Evolutionary conservation across 2,113 vertebrate genomes (phyloP).

Genomic region (Lepisosteus oculatus): DNA sequence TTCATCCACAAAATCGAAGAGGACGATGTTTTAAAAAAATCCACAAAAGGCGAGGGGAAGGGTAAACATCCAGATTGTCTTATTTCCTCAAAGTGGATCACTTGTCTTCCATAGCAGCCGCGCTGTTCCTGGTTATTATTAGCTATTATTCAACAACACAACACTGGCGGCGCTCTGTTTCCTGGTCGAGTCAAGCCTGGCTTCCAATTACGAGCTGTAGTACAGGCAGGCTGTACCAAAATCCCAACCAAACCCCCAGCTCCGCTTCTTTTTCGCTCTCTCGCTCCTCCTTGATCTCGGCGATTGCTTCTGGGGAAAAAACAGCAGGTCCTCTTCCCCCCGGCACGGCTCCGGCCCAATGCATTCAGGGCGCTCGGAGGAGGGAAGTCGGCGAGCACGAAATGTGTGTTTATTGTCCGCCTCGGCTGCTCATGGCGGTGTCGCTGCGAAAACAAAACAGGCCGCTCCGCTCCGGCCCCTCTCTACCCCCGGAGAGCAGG

Average conservation of each 20-base stretch:
- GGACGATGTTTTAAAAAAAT: constrained; percentile 9
- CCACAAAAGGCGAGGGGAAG: constrained; percentile 7
- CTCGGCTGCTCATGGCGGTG: constrained; percentile 54
- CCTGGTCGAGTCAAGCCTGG: constrained; percentile 11
- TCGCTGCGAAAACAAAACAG: constrained; percentile 62
- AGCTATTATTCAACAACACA: constrained; percentile 32
- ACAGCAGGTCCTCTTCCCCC: not conserved
- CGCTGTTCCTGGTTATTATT: constrained; percentile 6
- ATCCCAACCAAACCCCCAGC: constrained; percentile 32
- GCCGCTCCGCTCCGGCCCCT: constrained; percentile 41
- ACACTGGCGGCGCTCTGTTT: constrained; percentile 34
- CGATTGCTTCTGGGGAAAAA: constrained; percentile 1
- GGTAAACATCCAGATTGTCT: not conserved
- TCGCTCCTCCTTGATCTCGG: constrained; percentile 6
- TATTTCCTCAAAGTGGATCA: constrained; percentile 17
- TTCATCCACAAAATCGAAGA: not conserved
- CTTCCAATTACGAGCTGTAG: constrained; percentile 17
- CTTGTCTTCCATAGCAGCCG: constrained; percentile 26
- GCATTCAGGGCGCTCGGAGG: constrained; percentile 13
- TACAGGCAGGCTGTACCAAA: constrained; percentile 20
- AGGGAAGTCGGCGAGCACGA: constrained; percentile 33
- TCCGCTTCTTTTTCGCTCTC: constrained; percentile 3
- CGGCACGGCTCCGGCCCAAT: constrained; percentile 6
- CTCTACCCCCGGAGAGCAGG: not conserved
- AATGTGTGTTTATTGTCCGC: constrained; percentile 60